Base-by-base conservation (phyloP, 2,113 vertebrate species). In the Aramus guarauna region DNA sequence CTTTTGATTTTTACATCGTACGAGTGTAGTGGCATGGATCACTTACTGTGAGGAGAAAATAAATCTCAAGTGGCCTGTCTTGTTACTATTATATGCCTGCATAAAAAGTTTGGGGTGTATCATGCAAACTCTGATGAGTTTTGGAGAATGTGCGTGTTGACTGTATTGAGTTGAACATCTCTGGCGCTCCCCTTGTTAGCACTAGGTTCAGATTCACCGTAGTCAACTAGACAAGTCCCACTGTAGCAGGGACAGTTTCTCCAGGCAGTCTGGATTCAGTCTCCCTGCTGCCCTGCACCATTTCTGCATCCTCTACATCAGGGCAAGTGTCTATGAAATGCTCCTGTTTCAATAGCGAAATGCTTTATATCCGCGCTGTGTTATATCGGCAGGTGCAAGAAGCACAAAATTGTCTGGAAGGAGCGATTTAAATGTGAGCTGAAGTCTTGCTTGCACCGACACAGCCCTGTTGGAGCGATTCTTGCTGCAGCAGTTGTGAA, bases 291-390 rank as follows among this genome's bases (percentile, higher is more conserved):
- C 69, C 36, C 67, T 75, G 76, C 20, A 13, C 58, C 14, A 1
- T 2, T 4, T 32, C 62, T 75, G 39, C 29, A 14, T 22, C 9
- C 4, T 32, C 62, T 75, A 36, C 29, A 14, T 22, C 9, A 26
- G 24, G n/a, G 30, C 37, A 41, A 37, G 17, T 9, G 14, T 47
- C 52, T 76, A 4, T 13, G 32, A 73, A 16, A 5, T 13, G 22
- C 34, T 93, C 30, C n/a, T 0, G 0, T 63, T 72, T 48, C 75
- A 22, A 0, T 52, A 5, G 41, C 30, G 72, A 32, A 23, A 29
- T 36, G 16, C 6, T 80, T 77, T 23, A 14, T 22, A 14, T 32
- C 63, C 50, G 2, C 2, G 5, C 3, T 36, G 24, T 53, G 50
- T 76, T 50, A 1, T 9, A 53, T 50, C 68, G 84, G 72, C 37